These are phyloP conservation scores for Drosophila pruinosa DNA, from an alignment of 1,140 invertebrate genomes.

Conservation along the genomic window DNA sequence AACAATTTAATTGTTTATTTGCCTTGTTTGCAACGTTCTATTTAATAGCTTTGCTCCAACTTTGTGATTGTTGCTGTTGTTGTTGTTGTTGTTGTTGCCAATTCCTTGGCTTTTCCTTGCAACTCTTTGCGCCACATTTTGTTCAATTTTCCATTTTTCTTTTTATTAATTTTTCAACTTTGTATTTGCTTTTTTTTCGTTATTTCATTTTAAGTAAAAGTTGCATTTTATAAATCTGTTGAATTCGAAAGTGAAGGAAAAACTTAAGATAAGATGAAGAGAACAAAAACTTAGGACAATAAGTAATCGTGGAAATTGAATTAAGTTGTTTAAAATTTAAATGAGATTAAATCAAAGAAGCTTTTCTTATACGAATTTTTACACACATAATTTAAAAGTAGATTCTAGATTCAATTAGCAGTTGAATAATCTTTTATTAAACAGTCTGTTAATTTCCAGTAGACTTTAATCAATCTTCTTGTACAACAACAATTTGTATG, in stretches of 20 bases:
- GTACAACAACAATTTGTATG: no score
- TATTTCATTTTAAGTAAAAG: not conserved
- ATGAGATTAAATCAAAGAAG: no score
- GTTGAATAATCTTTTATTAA: no score
- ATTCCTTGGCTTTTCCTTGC: constrained; percentile 29
- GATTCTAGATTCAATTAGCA: no score
- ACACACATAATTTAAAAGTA: no score
- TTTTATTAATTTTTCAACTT: not conserved
- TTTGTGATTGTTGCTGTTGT: no score
- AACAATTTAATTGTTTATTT: constrained; percentile 31
- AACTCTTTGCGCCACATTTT: constrained; percentile 16
- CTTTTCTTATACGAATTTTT: no score
- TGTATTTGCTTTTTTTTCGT: not conserved
- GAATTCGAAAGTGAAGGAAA: not conserved
- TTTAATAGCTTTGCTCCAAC: constrained; percentile 27
- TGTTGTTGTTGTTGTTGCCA: constrained; percentile 23
- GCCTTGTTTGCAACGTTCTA: constrained; percentile 24
- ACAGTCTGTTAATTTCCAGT: no score
- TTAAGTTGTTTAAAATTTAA: not conserved
- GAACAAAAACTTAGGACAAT: no score
- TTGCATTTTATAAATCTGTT: not conserved
- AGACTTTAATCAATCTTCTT: no score
- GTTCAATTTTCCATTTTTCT: constrained; percentile 4
- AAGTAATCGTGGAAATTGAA: no score
- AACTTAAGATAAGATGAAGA: no score